These are phyloP conservation scores for Onchidella celtica DNA, from an alignment of 2,888 invertebrate genomes.

Conservation along the genomic window DNA sequence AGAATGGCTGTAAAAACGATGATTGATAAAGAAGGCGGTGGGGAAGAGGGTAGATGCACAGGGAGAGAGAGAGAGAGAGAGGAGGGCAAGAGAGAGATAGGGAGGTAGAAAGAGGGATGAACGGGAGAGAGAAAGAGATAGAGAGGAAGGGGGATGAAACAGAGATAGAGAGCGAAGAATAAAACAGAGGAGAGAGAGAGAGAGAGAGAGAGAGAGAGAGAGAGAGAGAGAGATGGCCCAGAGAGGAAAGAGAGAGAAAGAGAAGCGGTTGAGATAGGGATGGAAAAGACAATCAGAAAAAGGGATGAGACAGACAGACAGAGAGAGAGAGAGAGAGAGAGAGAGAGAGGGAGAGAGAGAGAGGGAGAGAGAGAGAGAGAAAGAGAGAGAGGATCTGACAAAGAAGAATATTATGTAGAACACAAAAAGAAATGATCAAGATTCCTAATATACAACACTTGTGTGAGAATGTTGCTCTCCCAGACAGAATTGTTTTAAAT, in stretches of 20 bases:
- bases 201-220: slow-evolving; percentile 34
- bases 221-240: not conserved
- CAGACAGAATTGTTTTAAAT: no score
- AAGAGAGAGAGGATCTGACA: not conserved
- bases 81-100: no score
- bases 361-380: not conserved
- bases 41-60: not conserved
- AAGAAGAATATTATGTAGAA: not conserved
- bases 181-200: not conserved
- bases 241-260: not conserved
- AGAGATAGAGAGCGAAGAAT: not conserved
- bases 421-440: no score
- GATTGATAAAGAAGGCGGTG: not conserved
- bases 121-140: not conserved
- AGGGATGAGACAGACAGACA: not conserved
- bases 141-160: not conserved
- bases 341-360: not conserved
- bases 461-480: no score
- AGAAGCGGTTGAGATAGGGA: not conserved
- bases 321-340: no score
- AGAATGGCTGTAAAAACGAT: not conserved
- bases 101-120: not conserved
- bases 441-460: no score
- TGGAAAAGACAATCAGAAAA: not conserved
- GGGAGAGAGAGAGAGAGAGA: slow-evolving; percentile 35